Evolutionary conservation across 2,113 vertebrate genomes (phyloP).

Genomic region (Laticauda laticaudata): DNA sequence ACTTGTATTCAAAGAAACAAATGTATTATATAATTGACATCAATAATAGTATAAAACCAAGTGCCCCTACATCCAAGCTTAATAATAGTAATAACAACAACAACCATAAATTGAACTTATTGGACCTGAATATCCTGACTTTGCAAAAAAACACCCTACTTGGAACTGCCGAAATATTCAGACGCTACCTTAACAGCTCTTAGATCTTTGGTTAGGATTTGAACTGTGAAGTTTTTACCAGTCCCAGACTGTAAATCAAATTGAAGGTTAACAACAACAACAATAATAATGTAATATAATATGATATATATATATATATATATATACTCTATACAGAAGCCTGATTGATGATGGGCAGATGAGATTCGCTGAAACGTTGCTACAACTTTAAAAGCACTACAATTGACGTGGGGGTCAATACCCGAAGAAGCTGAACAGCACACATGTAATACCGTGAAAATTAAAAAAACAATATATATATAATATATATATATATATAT

Average conservation of each 20-base stretch:
- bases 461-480: no score
- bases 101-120: neutral
- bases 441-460: no score
- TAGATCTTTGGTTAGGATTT: neutral
- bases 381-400: no score
- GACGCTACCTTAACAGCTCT: neutral
- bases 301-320: no score
- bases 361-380: no score
- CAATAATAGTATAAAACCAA: neutral
- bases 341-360: no score
- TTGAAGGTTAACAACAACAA: neutral
- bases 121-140: neutral
- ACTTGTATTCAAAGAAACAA: neutral
- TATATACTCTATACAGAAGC: no score
- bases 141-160: neutral
- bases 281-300: no score
- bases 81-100: no score
- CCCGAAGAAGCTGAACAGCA: no score
- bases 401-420: no score
- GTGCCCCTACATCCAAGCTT: neutral
- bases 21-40: neutral
- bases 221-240: neutral
- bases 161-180: neutral
- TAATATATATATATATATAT: no score
- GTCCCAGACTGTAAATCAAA: neutral